These are phyloP conservation scores for Gymnobelideus leadbeateri DNA, from an alignment of 2,113 vertebrate species.

Conservation along the genomic window DNA sequence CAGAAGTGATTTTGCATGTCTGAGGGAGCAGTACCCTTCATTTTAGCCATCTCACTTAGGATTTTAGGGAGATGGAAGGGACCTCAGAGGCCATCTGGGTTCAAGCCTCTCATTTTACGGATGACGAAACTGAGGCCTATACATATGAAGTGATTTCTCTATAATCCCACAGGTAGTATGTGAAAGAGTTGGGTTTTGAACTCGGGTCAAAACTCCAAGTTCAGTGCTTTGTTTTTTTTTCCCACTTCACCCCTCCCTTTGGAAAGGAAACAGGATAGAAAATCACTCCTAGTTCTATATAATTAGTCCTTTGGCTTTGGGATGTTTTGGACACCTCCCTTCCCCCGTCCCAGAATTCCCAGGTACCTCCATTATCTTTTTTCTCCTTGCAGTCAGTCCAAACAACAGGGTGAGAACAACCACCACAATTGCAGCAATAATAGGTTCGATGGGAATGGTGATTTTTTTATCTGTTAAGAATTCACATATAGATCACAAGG, in stretches of 20 bases:
- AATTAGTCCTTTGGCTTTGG: slow-evolving; percentile 3
- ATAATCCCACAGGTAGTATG: neutral
- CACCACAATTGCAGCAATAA: slow-evolving; percentile 83
- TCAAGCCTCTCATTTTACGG: neutral
- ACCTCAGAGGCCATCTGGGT: neutral
- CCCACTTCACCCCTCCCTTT: neutral
- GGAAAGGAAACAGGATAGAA: neutral
- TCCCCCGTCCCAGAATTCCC: slow-evolving; percentile 12
- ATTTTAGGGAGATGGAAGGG: neutral
- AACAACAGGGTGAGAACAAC: slow-evolving; percentile 78
- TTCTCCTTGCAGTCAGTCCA: slow-evolving; percentile 81
- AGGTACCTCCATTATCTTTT: slow-evolving; percentile 82
- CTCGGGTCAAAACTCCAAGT: neutral
- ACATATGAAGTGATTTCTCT: neutral
- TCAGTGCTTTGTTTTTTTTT: neutral
- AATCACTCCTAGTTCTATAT: neutral
- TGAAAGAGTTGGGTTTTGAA: neutral
- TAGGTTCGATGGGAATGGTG: slow-evolving; percentile 77
- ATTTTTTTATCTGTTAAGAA: slow-evolving; percentile 77
- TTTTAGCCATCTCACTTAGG: neutral
- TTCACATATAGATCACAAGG: slow-evolving; percentile 22
- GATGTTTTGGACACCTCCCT: neutral
- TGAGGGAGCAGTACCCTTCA: neutral
- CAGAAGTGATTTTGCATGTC: slow-evolving; percentile 38
- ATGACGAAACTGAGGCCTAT: neutral